Percentiles rank a stretch among this genome's conserved stretches.
Conservation (phyloP, 2,797 vertebrate species). For the Anguilla obscura region DNA sequence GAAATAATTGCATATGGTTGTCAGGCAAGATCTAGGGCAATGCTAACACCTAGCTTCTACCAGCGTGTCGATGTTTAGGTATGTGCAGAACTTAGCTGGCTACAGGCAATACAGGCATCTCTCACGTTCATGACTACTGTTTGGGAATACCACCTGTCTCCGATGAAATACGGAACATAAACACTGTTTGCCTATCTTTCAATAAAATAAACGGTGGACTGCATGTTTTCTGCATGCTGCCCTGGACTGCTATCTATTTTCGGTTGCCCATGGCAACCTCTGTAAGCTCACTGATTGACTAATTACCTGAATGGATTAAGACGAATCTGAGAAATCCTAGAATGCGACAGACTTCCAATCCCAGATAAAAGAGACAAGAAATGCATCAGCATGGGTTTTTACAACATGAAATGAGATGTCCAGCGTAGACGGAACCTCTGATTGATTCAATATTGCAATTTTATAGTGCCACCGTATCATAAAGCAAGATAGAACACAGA, state of each 20-base stretch:
- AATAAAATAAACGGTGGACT: slow-evolving; percentile 10
- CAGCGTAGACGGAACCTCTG: not conserved
- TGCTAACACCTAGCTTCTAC: not conserved
- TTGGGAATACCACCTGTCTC: not conserved
- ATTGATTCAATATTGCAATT: slow-evolving; percentile 1
- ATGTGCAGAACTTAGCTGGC: not conserved
- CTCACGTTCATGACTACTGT: not conserved
- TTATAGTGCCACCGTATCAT: not conserved
- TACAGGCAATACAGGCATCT: not conserved
- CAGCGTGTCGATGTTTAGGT: not conserved
- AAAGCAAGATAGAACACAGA: not conserved
- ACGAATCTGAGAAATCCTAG: slow-evolving; percentile 42
- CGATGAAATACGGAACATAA: not conserved
- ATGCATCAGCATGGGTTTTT: not conserved
- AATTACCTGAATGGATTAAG: slow-evolving; percentile 71
- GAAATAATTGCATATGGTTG: not conserved
- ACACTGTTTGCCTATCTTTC: not conserved
- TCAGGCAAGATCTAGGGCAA: not conserved
- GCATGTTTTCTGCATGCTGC: slow-evolving; percentile 17
- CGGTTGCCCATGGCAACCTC: slow-evolving; percentile 74
- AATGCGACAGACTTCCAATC: not conserved
- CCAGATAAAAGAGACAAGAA: not conserved
- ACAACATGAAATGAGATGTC: not conserved
- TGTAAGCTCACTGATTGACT: slow-evolving; percentile 66
- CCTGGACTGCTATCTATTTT: slow-evolving; percentile 43